Evolutionary conservation across 1,140 invertebrate species (phyloP).

Genomic region (Brachionus paranguensis): DNA sequence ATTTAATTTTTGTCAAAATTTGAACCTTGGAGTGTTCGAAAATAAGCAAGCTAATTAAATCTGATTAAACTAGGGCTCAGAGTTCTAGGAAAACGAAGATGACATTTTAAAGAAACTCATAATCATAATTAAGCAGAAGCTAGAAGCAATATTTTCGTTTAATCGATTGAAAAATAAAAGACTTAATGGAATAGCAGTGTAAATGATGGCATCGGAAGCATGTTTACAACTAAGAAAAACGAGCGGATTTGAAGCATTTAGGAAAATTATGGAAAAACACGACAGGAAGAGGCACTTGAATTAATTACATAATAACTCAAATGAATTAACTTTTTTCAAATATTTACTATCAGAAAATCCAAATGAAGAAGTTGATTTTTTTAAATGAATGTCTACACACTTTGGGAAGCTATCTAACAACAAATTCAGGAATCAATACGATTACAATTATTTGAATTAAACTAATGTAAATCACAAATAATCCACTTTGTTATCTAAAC

Average conservation of each 20-base stretch:
- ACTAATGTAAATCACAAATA: constrained; percentile 6
- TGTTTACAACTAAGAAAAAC: neutral
- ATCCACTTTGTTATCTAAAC: neutral
- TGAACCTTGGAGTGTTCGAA: no score
- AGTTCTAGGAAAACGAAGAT: neutral
- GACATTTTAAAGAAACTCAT: neutral
- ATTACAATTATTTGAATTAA: constrained; percentile 14
- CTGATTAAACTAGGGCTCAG: neutral
- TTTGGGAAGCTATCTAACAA: neutral
- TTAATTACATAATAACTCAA: neutral
- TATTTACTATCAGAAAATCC: neutral
- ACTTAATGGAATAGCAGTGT: neutral
- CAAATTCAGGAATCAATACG: neutral
- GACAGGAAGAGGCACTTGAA: neutral
- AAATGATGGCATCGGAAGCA: neutral
- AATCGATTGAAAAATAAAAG: neutral
- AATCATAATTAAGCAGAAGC: neutral
- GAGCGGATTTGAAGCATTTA: neutral
- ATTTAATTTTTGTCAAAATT: no score
- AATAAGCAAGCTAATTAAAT: neutral
- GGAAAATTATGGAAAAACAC: neutral
- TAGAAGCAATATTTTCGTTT: neutral
- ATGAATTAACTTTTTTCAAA: neutral
- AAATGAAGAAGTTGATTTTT: neutral
- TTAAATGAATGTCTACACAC: constrained; percentile 3